A percentile compares a stretch with the other conserved stretches of the same genome.
phyloP scores from a whole-genome alignment of 1,140 invertebrate genomes.

The Stegodyphus dumicola region DNA sequence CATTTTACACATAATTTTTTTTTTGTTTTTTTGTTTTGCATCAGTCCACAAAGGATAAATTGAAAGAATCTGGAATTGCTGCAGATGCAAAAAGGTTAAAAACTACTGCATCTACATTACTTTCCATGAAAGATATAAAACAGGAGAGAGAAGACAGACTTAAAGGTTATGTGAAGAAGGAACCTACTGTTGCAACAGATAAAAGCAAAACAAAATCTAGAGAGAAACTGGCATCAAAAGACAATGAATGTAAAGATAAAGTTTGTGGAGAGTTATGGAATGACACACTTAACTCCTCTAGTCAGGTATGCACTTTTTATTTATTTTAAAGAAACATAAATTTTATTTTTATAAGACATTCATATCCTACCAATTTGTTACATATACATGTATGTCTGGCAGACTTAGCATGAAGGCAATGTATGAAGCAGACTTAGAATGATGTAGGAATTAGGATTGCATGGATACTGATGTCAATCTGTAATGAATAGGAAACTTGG shows the following conservation, averaged over 20 bases:
- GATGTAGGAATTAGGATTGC: too few species aligned
- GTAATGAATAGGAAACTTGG: too few species aligned
- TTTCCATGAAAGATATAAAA: conserved; percentile 39
- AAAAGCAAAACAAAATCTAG: conserved; percentile 42
- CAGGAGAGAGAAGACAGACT: conserved; percentile 49
- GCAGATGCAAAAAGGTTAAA: conserved; percentile 44
- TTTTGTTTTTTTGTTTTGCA: neutral
- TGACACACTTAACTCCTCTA: conserved; percentile 21
- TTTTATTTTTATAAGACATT: too few species aligned
- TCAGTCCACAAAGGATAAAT: conserved; percentile 37
- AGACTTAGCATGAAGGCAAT: too few species aligned
- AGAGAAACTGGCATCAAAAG: conserved; percentile 10
- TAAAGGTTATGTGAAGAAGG: conserved; percentile 10
- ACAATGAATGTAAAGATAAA: conserved; percentile 7
- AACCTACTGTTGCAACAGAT: neutral
- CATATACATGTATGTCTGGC: too few species aligned
- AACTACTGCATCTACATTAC: neutral
- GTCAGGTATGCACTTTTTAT: conserved; percentile 34
- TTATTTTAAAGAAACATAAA: neutral
- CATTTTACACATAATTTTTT: too few species aligned
- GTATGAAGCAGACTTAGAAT: too few species aligned
- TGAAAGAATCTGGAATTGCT: conserved; percentile 4
- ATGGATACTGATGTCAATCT: too few species aligned
- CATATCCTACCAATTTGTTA: too few species aligned
- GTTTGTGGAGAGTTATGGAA: neutral